phyloP scores from a whole-genome alignment of 2,888 invertebrate species.

The Thumatha senex region DNA sequence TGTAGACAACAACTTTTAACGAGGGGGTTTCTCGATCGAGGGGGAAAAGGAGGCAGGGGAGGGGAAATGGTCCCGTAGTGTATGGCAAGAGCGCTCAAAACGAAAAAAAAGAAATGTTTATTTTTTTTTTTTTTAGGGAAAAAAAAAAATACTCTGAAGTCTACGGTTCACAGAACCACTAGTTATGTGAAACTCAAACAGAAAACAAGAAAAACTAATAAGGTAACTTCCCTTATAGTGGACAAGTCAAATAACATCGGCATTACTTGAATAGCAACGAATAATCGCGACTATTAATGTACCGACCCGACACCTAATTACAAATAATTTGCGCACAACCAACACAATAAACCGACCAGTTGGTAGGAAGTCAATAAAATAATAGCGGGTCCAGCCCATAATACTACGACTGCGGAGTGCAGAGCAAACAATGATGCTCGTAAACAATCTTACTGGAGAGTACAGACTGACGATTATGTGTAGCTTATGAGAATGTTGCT shows the following conservation, averaged over 20 bases:
- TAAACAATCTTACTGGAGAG: slow-evolving; percentile 53
- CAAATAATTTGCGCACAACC: slow-evolving; percentile 40
- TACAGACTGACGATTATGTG: slow-evolving; percentile 34
- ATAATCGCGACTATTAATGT: slow-evolving; percentile 33
- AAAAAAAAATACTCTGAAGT: too few species aligned
- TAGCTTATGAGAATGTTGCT: background rate
- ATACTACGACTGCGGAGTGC: slow-evolving; percentile 47
- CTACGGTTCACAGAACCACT: too few species aligned
- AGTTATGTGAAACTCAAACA: background rate
- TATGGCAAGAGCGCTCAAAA: too few species aligned
- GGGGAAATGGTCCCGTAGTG: too few species aligned
- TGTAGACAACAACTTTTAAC: too few species aligned
- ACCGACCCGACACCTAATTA: slow-evolving; percentile 30
- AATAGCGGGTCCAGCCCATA: slow-evolving; percentile 53
- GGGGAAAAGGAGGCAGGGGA: too few species aligned
- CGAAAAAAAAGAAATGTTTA: too few species aligned
- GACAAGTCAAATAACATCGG: slow-evolving; percentile 13
- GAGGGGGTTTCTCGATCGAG: too few species aligned
- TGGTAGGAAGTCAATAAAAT: slow-evolving; percentile 71
- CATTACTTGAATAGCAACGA: slow-evolving; percentile 12
- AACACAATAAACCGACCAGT: slow-evolving; percentile 54
- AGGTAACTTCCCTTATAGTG: slow-evolving; percentile 5
- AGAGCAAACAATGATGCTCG: slow-evolving; percentile 62
- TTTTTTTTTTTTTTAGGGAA: too few species aligned
- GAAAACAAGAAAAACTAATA: background rate